Evolutionary conservation across 2,113 vertebrate species (phyloP), one percentile per base, ranked within the genome.

Genomic region (Antigone vipio): DNA sequence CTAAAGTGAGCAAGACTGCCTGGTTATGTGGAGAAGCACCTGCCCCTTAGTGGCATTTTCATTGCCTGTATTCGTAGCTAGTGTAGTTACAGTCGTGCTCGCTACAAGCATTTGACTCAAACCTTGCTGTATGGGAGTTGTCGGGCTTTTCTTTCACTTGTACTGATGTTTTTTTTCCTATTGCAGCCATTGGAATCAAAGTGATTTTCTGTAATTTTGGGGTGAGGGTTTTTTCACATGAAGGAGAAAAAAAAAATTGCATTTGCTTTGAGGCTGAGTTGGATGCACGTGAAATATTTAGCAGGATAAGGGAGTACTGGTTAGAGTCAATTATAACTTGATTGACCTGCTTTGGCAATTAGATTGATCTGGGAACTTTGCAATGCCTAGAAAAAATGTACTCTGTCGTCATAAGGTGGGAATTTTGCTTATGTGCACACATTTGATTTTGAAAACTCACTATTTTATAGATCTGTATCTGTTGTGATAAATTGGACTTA

Each of bases 281-380:
- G 20, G 56, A 84, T 78, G 56, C 38, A 90, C n/a, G 34, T 76
- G 55, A 72, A 94, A 83, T 80, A 24, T 66, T 88, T 78, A 63
- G 16, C 30, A 69, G 32, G 45, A 50, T 38, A 40, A 40, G 15
- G 40, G 55, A 89, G 29, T 58, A 63, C 71, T 91, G 16, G 23
- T 89, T 94, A 86, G 58, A 88, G 55, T 93, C 50, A 91, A 22
- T 92, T 97, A 67, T 73, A 88, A 55, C 19, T 88, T 92, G 75
- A 73, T 73, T 93, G 85, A 87, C 40, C 73, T 82, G 13, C 49
- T 83, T 95, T 94, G 96, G 55, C 45, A 64, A 64, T 92, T 52
- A 62, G 30, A 82, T 71, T 60, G 66, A 82, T 77, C 74, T 82
- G 83, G 58, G 55, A 91, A 35, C 34, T 64, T 88, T 82, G 38